Percentiles rank a stretch among this genome's conserved stretches.
Conservation (phyloP, 2,113 vertebrate species). For the Drymodes brunneopygia region DNA sequence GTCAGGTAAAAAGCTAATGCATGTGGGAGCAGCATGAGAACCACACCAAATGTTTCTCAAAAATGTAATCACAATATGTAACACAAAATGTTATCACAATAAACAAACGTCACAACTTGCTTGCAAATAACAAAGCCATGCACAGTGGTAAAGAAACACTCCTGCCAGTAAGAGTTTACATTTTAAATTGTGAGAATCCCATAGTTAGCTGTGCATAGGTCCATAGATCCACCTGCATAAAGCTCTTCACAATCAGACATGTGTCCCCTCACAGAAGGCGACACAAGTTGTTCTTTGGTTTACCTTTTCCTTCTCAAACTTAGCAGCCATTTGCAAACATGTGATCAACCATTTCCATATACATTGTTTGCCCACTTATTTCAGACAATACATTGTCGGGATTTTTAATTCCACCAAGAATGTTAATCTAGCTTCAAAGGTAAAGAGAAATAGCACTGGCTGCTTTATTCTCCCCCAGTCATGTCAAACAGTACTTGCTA, state of each 20-base stretch:
- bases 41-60: not conserved
- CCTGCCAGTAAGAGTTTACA: not conserved
- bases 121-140: not conserved
- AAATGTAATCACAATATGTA: not conserved
- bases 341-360: not conserved
- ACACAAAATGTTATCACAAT: not conserved
- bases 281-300: not conserved
- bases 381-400: not conserved
- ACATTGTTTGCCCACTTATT: not conserved
- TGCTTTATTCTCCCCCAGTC: not conserved
- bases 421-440: constrained; percentile 48
- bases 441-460: not conserved
- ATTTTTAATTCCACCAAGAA: constrained; percentile 30
- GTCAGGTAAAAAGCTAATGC: not conserved
- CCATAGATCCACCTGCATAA: not conserved
- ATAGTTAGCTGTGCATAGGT: not conserved
- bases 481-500: not conserved
- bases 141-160: not conserved
- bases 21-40: not conserved
- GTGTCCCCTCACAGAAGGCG: not conserved
- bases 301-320: not conserved
- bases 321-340: not conserved
- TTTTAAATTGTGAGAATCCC: not conserved
- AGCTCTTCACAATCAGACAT: not conserved
- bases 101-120: not conserved